A percentile compares a stretch with the other conserved stretches of the same genome.
These are phyloP conservation scores for Aphelenchoides fujianensis DNA, from an alignment of 1,140 invertebrate species.

Conservation along the genomic window DNA sequence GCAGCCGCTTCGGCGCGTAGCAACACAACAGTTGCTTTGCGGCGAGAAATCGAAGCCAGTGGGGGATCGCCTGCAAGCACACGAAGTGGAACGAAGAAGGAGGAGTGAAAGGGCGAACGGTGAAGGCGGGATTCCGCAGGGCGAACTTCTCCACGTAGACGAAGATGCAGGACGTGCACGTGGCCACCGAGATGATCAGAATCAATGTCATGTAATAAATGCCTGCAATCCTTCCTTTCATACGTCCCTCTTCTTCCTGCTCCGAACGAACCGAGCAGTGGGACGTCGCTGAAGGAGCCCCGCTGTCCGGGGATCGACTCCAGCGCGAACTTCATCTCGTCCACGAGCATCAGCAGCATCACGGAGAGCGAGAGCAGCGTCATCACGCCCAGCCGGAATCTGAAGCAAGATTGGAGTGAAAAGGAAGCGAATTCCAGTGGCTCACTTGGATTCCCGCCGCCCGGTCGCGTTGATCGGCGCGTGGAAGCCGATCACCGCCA, in stretches of 20 bases:
- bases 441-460: constrained; percentile 58
- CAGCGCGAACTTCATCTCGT: constrained; percentile 62
- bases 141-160: constrained; percentile 60
- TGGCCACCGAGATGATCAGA: constrained; percentile 55
- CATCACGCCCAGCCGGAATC: constrained; percentile 47
- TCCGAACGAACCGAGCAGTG: constrained; percentile 48
- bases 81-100: no score
- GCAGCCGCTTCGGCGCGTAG: constrained; percentile 52
- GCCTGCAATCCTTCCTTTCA: no score
- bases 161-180: constrained; percentile 60
- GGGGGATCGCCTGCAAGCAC: constrained; percentile 53
- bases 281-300: constrained; percentile 60
- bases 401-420: no score
- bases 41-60: constrained; percentile 52
- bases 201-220: constrained; percentile 62
- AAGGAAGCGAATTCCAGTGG: constrained; percentile 37
- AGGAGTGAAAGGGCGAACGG: constrained; percentile 1
- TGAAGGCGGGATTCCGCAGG: constrained; percentile 52
- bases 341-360: constrained; percentile 61
- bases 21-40: constrained; percentile 61
- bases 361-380: constrained; percentile 55
- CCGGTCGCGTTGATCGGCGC: constrained; percentile 62
- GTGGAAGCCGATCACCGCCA: constrained; percentile 61
- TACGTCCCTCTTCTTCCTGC: no score
- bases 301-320: constrained; percentile 60